Evolutionary conservation across 1,140 invertebrate species (phyloP).

Genomic region (Hyles euphorbiae): DNA sequence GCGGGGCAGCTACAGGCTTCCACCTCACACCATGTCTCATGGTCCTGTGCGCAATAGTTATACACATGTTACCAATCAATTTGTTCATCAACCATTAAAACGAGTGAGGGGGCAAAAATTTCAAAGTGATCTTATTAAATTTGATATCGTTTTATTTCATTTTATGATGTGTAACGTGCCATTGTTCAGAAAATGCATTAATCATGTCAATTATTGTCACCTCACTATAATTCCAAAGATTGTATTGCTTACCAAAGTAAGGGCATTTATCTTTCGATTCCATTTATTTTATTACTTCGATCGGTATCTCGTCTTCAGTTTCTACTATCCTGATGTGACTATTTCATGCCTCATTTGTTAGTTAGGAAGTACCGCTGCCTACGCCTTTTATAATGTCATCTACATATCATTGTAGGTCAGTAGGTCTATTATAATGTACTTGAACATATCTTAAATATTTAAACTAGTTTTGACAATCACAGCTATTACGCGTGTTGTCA

Average conservation of each 20-base stretch:
- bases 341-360: no score
- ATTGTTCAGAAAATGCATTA: slow-evolving; percentile 3
- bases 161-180: slow-evolving; percentile 7
- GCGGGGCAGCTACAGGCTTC: slow-evolving; percentile 26
- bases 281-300: no score
- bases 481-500: no score
- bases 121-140: not conserved
- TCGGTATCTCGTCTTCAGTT: no score
- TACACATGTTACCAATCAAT: slow-evolving; percentile 5
- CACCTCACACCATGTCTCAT: slow-evolving; percentile 23
- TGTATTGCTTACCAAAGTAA: slow-evolving; percentile 20
- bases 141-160: slow-evolving; percentile 1
- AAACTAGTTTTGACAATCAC: no score
- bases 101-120: not conserved
- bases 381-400: no score
- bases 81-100: not conserved
- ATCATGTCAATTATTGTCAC: slow-evolving; percentile 9
- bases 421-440: no score
- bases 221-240: slow-evolving; percentile 26
- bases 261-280: slow-evolving; percentile 7
- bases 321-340: no score
- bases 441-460: no score
- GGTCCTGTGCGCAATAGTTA: slow-evolving; percentile 13
- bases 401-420: no score
- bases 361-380: no score